These are phyloP conservation scores for Pentalonia nigronervosa DNA, from an alignment of 1,140 invertebrate species.

Conservation along the genomic window DNA sequence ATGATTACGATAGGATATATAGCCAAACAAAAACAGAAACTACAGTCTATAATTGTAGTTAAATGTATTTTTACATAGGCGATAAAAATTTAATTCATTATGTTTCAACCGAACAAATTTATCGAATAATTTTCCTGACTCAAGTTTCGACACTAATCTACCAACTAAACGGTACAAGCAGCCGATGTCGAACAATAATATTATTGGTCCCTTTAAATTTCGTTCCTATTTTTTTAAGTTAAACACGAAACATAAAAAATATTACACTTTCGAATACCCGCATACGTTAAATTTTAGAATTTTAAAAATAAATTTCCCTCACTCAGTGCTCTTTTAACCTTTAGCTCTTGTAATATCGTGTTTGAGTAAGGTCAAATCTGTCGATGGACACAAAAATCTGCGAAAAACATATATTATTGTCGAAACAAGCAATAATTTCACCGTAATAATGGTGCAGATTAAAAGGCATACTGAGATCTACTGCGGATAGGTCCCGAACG, in stretches of 20 bases:
- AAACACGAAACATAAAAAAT: not conserved
- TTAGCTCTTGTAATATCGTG: not conserved
- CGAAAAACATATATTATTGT: not conserved
- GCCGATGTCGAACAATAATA: not conserved
- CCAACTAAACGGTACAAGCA: not conserved
- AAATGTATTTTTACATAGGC: not conserved
- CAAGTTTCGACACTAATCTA: not conserved
- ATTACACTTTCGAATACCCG: rapidly evolving
- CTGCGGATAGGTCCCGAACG: not conserved
- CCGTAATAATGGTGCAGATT: not conserved
- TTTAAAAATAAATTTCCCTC: too few species aligned
- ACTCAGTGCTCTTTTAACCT: not conserved
- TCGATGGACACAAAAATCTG: not conserved
- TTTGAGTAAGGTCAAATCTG: not conserved
- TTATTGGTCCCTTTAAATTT: not conserved
- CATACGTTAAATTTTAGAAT: too few species aligned
- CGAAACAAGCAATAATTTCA: not conserved
- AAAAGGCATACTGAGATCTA: not conserved
- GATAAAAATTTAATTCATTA: not conserved
- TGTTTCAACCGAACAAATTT: not conserved
- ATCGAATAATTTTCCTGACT: not conserved
- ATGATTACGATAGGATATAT: not conserved
- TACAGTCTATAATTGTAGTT: not conserved
- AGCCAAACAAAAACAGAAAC: not conserved
- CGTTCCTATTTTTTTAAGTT: not conserved